A percentile compares a stretch with the other conserved stretches of the same genome.
Conservation (phyloP, 2,797 vertebrate species). For the Delichon dasypus region DNA sequence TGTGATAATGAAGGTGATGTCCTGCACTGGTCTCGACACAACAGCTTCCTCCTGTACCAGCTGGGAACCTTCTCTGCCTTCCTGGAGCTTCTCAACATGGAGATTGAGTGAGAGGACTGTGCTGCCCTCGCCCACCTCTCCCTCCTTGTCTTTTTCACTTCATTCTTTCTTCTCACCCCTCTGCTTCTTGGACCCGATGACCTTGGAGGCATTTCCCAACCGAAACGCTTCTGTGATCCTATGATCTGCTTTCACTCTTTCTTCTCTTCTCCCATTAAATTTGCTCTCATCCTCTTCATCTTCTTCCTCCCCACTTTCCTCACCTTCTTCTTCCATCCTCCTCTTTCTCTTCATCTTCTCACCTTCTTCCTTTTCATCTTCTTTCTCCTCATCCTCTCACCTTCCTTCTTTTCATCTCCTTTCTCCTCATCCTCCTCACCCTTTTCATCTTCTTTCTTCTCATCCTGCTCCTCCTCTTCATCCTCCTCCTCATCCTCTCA, state of each 20-base stretch:
- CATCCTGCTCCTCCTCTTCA: not conserved
- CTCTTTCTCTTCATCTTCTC: not conserved
- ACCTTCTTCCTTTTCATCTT: too few relatives aligned
- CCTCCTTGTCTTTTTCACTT: not conserved
- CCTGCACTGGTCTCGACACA: slow-evolving; percentile 91
- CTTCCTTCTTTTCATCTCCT: not conserved
- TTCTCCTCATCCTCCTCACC: too few relatives aligned
- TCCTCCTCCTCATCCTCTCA: not conserved
- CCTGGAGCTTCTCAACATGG: slow-evolving; percentile 97
- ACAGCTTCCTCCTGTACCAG: slow-evolving; percentile 91
- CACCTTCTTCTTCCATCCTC: not conserved
- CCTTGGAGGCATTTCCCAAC: not conserved
- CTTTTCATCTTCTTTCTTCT: not conserved
- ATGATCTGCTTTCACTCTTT: not conserved
- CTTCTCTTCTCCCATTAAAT: not conserved
- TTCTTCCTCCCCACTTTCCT: not conserved
- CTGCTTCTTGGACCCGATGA: not conserved
- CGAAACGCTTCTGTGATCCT: not conserved
- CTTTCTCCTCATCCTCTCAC: not conserved
- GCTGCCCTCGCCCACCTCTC: accelerated
- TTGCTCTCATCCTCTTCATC: not conserved
- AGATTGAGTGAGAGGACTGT: slow-evolving; percentile 87
- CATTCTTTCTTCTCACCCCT: not conserved
- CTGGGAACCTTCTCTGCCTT: slow-evolving; percentile 95
- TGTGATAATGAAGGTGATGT: slow-evolving; percentile 88